phyloP scores from a whole-genome alignment of 2,888 invertebrate species.

The Lycia hirtaria region DNA sequence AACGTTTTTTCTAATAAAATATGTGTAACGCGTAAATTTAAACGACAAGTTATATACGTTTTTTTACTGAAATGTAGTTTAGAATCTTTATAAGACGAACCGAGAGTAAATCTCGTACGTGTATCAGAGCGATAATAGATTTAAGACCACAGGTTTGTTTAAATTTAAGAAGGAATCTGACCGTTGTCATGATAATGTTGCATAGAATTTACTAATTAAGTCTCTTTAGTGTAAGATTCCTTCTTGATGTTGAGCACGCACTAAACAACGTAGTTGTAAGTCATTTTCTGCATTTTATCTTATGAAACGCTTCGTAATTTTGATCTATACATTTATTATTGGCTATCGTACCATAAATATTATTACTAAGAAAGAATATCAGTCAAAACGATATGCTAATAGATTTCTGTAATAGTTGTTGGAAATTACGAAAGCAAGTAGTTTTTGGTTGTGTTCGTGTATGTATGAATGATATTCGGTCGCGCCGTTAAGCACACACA shows the following conservation, averaged over 20 bases:
- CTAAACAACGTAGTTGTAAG: slow-evolving; percentile 65
- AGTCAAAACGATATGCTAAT: slow-evolving; percentile 10
- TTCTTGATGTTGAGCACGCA: slow-evolving; percentile 60
- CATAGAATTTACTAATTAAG: slow-evolving; percentile 45
- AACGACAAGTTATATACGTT: slow-evolving; percentile 74
- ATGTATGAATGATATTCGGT: no score
- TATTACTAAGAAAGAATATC: slow-evolving; percentile 1
- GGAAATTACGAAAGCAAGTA: no score
- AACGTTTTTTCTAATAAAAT: slow-evolving; percentile 79
- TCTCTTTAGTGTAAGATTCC: slow-evolving; percentile 53
- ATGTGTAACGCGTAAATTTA: slow-evolving; percentile 75
- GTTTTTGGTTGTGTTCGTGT: no score
- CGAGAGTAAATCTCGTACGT: slow-evolving; percentile 74
- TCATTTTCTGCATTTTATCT: slow-evolving; percentile 70
- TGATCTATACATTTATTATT: slow-evolving; percentile 45
- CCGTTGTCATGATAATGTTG: slow-evolving; percentile 31
- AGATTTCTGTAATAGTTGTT: no score
- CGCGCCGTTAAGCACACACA: no score
- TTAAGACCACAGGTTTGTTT: slow-evolving; percentile 63
- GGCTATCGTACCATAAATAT: slow-evolving; percentile 28
- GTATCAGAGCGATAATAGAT: slow-evolving; percentile 85
- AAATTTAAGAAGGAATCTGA: slow-evolving; percentile 65
- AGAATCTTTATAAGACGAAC: slow-evolving; percentile 80
- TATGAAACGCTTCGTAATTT: slow-evolving; percentile 63
- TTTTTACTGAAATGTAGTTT: slow-evolving; percentile 82